phyloP scores from a whole-genome alignment of 2,113 vertebrate species.

The Caranx melampygus region DNA sequence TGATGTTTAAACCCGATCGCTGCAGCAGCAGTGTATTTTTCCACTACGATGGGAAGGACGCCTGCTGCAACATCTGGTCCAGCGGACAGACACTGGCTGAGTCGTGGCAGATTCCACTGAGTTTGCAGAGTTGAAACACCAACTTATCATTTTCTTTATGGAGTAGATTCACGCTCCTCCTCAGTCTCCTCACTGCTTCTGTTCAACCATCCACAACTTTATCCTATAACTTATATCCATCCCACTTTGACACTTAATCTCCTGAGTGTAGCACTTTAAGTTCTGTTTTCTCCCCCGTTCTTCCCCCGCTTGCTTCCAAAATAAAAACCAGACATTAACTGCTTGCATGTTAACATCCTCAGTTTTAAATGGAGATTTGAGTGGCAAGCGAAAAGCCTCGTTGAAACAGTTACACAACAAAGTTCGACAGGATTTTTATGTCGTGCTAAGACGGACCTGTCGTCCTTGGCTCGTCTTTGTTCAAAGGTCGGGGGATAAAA shows the following conservation, averaged over 20 bases:
- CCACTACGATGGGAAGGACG: slow-evolving; percentile 46
- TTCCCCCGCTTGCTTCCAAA: neutral
- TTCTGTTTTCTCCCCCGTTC: neutral
- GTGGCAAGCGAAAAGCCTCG: neutral
- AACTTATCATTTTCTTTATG: slow-evolving; percentile 37
- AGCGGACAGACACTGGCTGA: neutral
- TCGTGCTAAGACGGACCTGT: neutral
- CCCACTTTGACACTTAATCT: neutral
- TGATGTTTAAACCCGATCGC: slow-evolving; percentile 31
- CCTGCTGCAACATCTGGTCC: slow-evolving; percentile 58
- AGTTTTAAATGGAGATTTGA: slow-evolving; percentile 8
- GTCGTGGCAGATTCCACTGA: slow-evolving; percentile 55
- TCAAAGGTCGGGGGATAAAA: no score
- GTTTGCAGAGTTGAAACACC: slow-evolving; percentile 39
- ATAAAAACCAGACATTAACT: slow-evolving; percentile 8
- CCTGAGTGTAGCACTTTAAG: neutral
- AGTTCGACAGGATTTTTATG: neutral
- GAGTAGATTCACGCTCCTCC: slow-evolving; percentile 1
- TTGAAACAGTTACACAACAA: neutral
- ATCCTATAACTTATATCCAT: neutral
- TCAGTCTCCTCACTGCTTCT: neutral
- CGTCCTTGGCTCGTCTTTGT: no score
- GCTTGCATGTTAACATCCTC: neutral
- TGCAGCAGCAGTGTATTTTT: slow-evolving; percentile 38
- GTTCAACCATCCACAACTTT: neutral